Conservation (phyloP, 2,113 vertebrate species). For the Xenopus borealis region DNA sequence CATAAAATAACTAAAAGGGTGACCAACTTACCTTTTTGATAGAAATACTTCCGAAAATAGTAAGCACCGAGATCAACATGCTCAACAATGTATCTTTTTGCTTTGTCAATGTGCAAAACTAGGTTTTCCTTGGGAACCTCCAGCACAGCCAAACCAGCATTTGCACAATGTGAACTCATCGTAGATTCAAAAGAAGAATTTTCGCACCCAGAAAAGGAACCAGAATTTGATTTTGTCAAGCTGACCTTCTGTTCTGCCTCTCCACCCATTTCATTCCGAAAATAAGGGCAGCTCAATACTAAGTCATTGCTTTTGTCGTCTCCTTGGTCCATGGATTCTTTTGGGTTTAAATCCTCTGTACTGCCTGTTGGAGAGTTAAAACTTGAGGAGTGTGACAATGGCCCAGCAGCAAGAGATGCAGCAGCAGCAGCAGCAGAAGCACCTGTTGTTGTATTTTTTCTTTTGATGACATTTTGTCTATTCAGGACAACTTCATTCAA, state of each 20-base stretch:
- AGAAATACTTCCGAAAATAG: conserved; percentile 91
- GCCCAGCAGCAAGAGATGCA: conserved; percentile 75
- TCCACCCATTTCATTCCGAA: conserved; percentile 89
- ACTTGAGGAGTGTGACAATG: conserved; percentile 83
- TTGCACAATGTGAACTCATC: conserved; percentile 86
- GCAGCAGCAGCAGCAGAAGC: conserved; percentile 91
- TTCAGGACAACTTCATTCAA: conserved; percentile 82
- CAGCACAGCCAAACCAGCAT: conserved; percentile 88
- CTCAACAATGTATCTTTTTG: conserved; percentile 89
- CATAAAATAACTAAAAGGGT: conserved; percentile 5
- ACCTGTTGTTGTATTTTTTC: conserved; percentile 84
- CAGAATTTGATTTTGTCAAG: conserved; percentile 85
- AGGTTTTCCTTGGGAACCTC: conserved; percentile 88
- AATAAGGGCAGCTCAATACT: conserved; percentile 89
- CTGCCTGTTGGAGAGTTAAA: conserved; percentile 91
- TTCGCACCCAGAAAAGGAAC: conserved; percentile 74
- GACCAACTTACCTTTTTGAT: conserved; percentile 79
- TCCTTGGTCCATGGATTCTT: conserved; percentile 82
- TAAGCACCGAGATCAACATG: conserved; percentile 91
- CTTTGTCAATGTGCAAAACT: conserved; percentile 77
- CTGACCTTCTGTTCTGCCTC: conserved; percentile 83
- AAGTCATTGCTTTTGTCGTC: conserved; percentile 94
- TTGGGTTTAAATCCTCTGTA: conserved; percentile 87
- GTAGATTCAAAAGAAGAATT: conserved; percentile 84
- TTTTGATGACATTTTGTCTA: conserved; percentile 81